phyloP scores from a whole-genome alignment of 2,113 vertebrate species.

The Caranx ignobilis region DNA sequence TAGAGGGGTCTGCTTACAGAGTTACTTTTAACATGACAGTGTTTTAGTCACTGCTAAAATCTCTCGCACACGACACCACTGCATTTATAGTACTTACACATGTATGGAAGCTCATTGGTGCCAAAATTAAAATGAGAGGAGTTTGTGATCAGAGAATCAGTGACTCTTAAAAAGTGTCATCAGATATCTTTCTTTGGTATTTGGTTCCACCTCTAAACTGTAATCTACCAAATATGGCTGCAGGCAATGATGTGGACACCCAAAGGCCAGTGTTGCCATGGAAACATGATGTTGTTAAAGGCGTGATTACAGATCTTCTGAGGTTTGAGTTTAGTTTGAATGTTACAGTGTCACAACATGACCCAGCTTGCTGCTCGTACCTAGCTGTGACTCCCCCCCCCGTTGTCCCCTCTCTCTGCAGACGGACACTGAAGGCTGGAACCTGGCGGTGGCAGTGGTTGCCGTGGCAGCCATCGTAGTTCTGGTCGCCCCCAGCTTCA shows the following conservation, averaged over 20 bases:
- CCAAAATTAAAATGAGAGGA: not conserved
- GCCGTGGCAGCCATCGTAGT: conserved; percentile 75
- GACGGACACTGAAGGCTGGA: conserved; percentile 73
- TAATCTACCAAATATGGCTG: no score
- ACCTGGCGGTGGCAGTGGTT: conserved; percentile 77
- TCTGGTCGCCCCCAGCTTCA: conserved; percentile 82
- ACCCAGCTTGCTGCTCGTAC: no score
- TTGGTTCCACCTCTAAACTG: no score
- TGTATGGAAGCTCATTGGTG: not conserved
- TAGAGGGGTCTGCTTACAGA: not conserved
- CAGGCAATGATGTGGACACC: no score
- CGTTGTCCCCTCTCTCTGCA: conserved; percentile 24
- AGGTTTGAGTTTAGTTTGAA: no score
- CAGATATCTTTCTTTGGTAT: no score
- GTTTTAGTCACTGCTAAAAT: not conserved
- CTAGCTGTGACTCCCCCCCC: no score
- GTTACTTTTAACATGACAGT: not conserved
- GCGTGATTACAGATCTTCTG: no score
- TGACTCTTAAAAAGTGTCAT: no score
- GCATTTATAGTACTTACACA: not conserved
- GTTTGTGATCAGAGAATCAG: not conserved
- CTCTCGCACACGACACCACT: not conserved
- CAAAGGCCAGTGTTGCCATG: no score
- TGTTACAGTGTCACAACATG: no score
- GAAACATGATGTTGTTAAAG: no score